Conservation (phyloP, 2,797 vertebrate genomes). For the Pantherophis vulpinus region DNA sequence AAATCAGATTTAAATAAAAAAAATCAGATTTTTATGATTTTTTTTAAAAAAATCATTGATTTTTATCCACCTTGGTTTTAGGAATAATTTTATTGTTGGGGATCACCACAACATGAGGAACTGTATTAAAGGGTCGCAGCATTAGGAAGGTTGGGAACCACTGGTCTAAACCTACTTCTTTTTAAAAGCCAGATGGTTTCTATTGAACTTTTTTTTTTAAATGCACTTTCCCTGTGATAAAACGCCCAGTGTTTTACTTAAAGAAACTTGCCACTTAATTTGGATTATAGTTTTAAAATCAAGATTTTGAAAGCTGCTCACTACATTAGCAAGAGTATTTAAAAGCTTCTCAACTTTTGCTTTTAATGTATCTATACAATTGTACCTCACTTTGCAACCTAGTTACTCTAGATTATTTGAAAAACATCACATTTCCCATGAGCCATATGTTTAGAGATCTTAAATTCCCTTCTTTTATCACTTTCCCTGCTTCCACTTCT, state of each 20-base stretch:
- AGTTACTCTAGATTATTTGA: constrained; percentile 56
- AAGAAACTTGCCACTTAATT: constrained; percentile 52
- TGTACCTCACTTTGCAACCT: constrained; percentile 36
- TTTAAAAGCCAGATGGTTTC: background rate
- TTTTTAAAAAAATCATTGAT: no score
- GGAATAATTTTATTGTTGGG: no score
- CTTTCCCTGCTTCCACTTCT: background rate
- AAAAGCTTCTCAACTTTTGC: constrained; percentile 53
- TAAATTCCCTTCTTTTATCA: constrained; percentile 29
- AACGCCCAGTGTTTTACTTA: constrained; percentile 44
- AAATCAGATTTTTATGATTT: no score
- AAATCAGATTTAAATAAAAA: no score
- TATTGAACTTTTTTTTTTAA: background rate
- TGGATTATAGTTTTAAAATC: constrained; percentile 49
- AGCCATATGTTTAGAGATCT: background rate
- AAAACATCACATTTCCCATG: constrained; percentile 45
- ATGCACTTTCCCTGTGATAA: background rate
- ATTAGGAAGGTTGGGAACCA: no score
- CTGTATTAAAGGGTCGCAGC: no score
- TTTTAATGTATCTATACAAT: constrained; percentile 53
- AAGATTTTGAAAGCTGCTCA: constrained; percentile 50
- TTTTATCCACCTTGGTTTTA: no score
- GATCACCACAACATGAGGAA: no score
- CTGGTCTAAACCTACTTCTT: background rate
- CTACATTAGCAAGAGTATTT: constrained; percentile 34